Evolutionary conservation across 2,888 invertebrate genomes (phyloP).

Genomic region (Phengaris arion): DNA sequence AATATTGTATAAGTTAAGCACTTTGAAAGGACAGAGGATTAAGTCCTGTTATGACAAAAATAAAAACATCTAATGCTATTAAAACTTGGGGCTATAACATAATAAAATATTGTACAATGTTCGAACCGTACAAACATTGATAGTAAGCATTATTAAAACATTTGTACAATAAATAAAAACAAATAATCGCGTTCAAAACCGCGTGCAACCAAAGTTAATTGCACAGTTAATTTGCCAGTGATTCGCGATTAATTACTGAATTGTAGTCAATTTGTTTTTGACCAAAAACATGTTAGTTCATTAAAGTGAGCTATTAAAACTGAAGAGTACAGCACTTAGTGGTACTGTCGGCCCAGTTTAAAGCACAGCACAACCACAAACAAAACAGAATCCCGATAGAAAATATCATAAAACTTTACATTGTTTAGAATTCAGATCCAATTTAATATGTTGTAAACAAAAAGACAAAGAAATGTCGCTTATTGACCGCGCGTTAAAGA

Average conservation of each 20-base stretch:
- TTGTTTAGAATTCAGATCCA: too few species aligned
- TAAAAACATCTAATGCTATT: too few species aligned
- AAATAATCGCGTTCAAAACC: slow-evolving; percentile 6
- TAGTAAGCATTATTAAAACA: neutral
- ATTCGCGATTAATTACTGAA: neutral
- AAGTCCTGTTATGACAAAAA: too few species aligned
- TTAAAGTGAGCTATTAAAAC: slow-evolving; percentile 8
- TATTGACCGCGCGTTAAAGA: too few species aligned
- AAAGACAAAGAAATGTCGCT: too few species aligned
- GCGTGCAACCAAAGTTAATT: slow-evolving; percentile 8
- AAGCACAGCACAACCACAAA: neutral
- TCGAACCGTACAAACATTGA: too few species aligned
- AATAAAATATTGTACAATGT: too few species aligned
- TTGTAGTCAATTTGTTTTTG: slow-evolving; percentile 7
- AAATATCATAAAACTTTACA: neutral
- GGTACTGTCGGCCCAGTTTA: neutral
- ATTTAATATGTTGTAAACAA: too few species aligned
- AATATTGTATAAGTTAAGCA: too few species aligned
- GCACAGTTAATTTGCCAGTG: slow-evolving; percentile 7
- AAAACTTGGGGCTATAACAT: too few species aligned
- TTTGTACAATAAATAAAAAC: neutral
- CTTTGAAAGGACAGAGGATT: too few species aligned
- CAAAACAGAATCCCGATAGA: neutral
- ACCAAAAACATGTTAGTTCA: slow-evolving; percentile 13
- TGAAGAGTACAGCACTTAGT: neutral